Conservation (phyloP, 2,797 vertebrate genomes). For the Syncerus caffer region DNA sequence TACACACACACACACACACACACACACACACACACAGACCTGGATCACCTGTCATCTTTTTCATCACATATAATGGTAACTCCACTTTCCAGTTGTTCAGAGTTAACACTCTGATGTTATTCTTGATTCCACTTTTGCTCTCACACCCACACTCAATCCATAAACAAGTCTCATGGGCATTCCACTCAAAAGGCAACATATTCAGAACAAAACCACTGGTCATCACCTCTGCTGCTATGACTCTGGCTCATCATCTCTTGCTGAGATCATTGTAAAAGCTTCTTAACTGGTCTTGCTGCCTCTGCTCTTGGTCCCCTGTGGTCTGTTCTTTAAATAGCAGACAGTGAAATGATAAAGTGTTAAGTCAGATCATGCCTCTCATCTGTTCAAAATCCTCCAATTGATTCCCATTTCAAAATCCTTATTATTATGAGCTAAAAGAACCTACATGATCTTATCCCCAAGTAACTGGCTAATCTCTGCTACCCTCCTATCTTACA, state of each 20-base stretch:
- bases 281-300: background rate
- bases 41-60: background rate
- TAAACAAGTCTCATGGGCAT: background rate
- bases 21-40: background rate
- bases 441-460: background rate
- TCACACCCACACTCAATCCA: background rate
- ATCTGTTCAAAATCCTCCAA: background rate
- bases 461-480: background rate
- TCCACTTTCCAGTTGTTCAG: background rate
- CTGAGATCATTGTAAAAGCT: background rate
- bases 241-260: background rate
- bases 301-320: background rate
- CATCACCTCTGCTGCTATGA: background rate
- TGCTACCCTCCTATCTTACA: background rate
- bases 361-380: background rate
- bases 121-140: background rate
- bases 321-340: background rate
- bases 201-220: background rate
- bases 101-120: background rate
- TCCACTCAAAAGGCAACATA: background rate
- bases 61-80: background rate
- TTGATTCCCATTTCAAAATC: background rate
- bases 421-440: background rate
- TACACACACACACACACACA: background rate
- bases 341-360: background rate